Evolutionary conservation across 2,888 invertebrate species (phyloP), one percentile per base, ranked within the genome.

Genomic region (Theristus sp.): DNA sequence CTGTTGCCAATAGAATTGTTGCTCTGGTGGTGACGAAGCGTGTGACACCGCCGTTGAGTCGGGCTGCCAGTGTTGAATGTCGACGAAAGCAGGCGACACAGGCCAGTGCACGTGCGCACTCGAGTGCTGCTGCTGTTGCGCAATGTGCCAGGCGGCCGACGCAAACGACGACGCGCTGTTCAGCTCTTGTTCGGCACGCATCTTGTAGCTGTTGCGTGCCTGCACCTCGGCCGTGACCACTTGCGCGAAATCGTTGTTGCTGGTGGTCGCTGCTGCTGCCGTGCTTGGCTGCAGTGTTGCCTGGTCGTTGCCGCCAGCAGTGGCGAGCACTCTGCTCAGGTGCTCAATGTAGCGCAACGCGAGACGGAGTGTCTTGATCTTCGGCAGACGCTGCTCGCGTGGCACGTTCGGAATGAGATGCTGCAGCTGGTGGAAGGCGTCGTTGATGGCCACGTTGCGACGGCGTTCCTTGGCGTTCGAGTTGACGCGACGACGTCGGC

Each of bases 301-400:
- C 17, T 38, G 38, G 38, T 38, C 38, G 17, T 38, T 49, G 13
- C 13, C 13, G n/a, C n/a, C 49, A n/a, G 20, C 49, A 10, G 6
- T 3, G 3, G 13, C 13, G 20, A 62, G 60, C 0, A 62, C 25
- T 1, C 22, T 38, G 25, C 38, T 2, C 20, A 62, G 56, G 38
- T 60, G 58, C 26, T 58, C 49, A 38, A 62, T 62, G 58, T 62
- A 62, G 27, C 59, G 60, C 49, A 29, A 20, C 1, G 64, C 60
- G 38, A 64, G 55, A 22, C 64, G 62, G 1, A 64, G 58, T 31
- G 60, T 64, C 57, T 62, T 64, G 53, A 64, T 61, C 57, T 62
- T 64, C 20, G 64, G 62, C 54, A 64, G 54, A 27, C 54, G 54
- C 49, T 49, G 52, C 25, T 61, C 57, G 24, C 25, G n/a, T 13